These are phyloP conservation scores for Pelmatolapia mariae DNA, from an alignment of 2,113 vertebrate species.

Conservation along the genomic window DNA sequence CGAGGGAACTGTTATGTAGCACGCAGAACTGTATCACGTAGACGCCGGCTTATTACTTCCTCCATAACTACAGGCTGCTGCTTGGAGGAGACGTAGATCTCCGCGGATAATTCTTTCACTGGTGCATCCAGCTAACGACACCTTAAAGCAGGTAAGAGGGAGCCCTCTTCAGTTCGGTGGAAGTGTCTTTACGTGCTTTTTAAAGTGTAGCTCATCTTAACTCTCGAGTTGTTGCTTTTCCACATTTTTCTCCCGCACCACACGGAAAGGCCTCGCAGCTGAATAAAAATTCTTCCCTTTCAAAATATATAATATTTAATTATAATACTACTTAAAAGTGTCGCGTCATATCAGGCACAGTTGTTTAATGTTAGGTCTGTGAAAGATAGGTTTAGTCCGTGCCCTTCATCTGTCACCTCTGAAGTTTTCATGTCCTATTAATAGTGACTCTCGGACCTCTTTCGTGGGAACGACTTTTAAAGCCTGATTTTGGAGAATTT, in stretches of 20 bases:
- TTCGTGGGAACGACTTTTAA: neutral
- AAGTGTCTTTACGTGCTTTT: neutral
- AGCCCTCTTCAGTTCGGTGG: rapidly evolving
- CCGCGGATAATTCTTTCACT: neutral
- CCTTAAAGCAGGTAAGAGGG: slow-evolving; percentile 9
- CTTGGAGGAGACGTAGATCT: neutral
- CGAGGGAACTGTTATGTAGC: neutral
- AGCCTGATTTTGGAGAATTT: neutral
- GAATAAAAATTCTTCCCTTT: neutral
- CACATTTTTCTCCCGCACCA: neutral
- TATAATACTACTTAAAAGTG: neutral
- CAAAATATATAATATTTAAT: neutral
- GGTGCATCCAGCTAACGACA: neutral
- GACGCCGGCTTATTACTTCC: slow-evolving; percentile 13
- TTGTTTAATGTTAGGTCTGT: neutral
- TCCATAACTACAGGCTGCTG: neutral
- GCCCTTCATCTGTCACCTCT: slow-evolving; percentile 48
- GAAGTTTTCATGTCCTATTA: neutral
- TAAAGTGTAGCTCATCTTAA: neutral
- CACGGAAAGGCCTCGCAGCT: neutral
- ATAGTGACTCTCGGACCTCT: neutral
- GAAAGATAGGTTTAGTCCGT: neutral
- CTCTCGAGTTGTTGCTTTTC: neutral
- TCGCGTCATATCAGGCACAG: too few relatives aligned
- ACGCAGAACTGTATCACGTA: neutral